These are phyloP conservation scores for Iselma pallidipennis DNA, from an alignment of 2,888 invertebrate species.

Conservation along the genomic window DNA sequence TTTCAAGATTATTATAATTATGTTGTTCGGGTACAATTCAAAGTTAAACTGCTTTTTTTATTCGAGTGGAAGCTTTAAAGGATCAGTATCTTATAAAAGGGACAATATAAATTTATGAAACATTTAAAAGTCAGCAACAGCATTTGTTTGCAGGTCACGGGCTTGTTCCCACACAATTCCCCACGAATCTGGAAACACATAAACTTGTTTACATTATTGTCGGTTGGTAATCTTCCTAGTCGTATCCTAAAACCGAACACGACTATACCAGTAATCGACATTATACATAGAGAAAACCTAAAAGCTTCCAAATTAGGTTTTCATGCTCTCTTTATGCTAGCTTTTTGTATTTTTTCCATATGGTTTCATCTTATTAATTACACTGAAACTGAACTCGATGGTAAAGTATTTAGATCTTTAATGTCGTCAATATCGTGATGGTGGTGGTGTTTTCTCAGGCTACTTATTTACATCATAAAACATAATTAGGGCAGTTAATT, in stretches of 20 bases:
- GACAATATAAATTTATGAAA: constrained; percentile 44
- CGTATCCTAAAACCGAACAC: not conserved
- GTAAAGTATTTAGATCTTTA: too few species aligned
- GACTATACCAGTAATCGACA: not conserved
- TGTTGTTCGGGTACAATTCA: not conserved
- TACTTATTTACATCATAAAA: too few species aligned
- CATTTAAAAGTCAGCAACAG: constrained; percentile 26
- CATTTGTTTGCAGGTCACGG: constrained; percentile 21
- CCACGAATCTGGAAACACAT: not conserved
- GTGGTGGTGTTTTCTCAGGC: too few species aligned
- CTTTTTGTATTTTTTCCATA: constrained; percentile 8
- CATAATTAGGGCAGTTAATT: too few species aligned
- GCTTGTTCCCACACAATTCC: constrained; percentile 7
- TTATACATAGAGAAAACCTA: not conserved
- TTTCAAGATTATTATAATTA: not conserved
- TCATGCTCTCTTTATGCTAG: not conserved
- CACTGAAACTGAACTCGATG: too few species aligned
- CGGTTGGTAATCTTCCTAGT: constrained; percentile 1
- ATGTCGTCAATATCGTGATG: too few species aligned
- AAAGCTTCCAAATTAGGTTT: not conserved
- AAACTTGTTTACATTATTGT: constrained; percentile 19
- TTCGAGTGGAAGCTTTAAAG: constrained; percentile 28
- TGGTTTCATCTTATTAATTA: too few species aligned
- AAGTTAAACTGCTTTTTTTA: not conserved
- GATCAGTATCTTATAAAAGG: constrained; percentile 34